phyloP scores from a whole-genome alignment of 2,113 vertebrate species.

The Calyptommatus sinebrachiatus region DNA sequence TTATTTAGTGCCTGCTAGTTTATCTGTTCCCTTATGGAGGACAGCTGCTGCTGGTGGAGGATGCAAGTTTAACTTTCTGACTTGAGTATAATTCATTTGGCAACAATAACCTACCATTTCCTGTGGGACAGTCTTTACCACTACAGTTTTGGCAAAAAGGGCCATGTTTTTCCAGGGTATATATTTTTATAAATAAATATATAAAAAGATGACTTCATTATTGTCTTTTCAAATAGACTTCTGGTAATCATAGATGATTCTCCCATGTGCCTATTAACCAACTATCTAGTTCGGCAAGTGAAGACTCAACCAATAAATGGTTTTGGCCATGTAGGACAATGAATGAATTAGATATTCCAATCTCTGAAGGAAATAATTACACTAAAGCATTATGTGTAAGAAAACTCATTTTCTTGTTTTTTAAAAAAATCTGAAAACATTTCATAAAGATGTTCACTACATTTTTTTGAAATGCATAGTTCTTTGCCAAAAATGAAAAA shows the following conservation, averaged over 20 bases:
- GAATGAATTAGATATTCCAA: constrained; percentile 13
- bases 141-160: not conserved
- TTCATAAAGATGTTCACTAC: constrained; percentile 17
- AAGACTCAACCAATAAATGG: not conserved
- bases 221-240: too few relatives aligned
- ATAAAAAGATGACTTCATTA: not conserved
- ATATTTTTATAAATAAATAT: not conserved
- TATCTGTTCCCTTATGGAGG: not conserved
- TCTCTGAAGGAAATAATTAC: constrained; percentile 26
- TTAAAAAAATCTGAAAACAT: constrained; percentile 30
- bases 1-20: constrained; percentile 5
- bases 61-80: constrained; percentile 3
- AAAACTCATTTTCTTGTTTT: constrained; percentile 12
- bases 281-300: too few relatives aligned
- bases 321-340: not conserved
- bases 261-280: too few relatives aligned
- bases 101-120: not conserved
- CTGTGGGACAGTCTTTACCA: not conserved
- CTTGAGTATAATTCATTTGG: not conserved
- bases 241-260: too few relatives aligned
- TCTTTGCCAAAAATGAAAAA: constrained; percentile 13
- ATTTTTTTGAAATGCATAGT: constrained; percentile 39
- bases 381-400: constrained; percentile 12
- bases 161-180: not conserved
- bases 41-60: not conserved